Evolutionary conservation across 2,888 invertebrate species (phyloP), one percentile per base, ranked within the genome.

Genomic region (Spialia ferax): DNA sequence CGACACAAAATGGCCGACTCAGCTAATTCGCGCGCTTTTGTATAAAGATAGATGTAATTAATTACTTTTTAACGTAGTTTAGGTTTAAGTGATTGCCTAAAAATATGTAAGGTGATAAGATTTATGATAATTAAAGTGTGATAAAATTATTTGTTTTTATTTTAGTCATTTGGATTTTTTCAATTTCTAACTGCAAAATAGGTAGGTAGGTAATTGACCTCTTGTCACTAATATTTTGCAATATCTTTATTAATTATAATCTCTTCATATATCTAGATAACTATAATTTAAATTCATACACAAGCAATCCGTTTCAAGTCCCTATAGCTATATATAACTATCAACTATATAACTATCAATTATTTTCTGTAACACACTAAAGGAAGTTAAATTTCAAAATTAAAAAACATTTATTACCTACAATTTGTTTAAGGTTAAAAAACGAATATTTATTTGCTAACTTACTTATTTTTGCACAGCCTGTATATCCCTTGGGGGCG

Each of bases 1-100:
- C 79, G 20, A 85, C 80, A 74, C 91, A 89, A 83, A 91, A 89
- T 85, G 88, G 85, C 74, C 84, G 92, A 70, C 89, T 85, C 29
- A 91, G 91, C 73, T 92, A 91, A 84, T 81, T 85, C 22, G 15
- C 35, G 55, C 26, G 48, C 52, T 26, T 52, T 52, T 23, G 23
- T 52, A 23, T 11, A 15, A 50, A 56, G 1, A 15, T 35, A 56
- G 15, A 15, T 32, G 32, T 55, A 18, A 32, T 55, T 4, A 55
- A 52, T 20, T 54, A 54, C 7, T 32, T 32, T n/a, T 54, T 26
- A 54, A 15, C 4, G 22, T 52, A 52, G 26, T n/a, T 8, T 55
- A 35, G 32, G 22, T 56, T 67, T 67, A 62, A 56, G 45, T 48
- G 13, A 61, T 61, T 61, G 67, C 57, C 65, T 65, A 59, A 55